Evolutionary conservation across 2,113 vertebrate species (phyloP), one percentile per base, ranked within the genome.

Genomic region (Salvator merianae): DNA sequence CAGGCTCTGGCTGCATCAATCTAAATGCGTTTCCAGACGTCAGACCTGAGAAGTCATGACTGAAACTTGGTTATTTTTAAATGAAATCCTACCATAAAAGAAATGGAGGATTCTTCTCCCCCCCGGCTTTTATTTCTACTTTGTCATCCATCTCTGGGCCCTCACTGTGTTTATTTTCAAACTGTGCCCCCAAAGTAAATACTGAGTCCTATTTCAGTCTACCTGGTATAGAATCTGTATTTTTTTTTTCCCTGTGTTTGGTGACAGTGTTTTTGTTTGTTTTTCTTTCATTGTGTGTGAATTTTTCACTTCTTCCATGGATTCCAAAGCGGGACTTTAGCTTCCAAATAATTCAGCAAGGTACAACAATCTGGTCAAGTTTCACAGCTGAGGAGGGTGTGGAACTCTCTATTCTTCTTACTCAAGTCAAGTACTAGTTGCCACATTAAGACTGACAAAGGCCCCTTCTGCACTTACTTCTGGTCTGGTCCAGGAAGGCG

Each of bases 71-170:
- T 94, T 96, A 96, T 96, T 96, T 96, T 96, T 94, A 96, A 96
- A 96, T 89, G 94, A 92, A 96, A 95, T 96, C 94, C 95, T 94
- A 94, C 94, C 95, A 96, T 95, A 95, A 96, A 97, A 95, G 95
- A 93, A 91, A 38, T 80, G 79, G 92, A 47, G 18, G 84, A 62
- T 87, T 88, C 94, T 36, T 16, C 7, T 32, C 5, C 3, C 22
- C 62, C 16, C 3, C 7, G 6, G 22, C 4, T 14, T 59, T 43
- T 86, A 79, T 90, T 92, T 94, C 91, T 91, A 81, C 90, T 94
- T 90, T 93, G 91, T 93, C 93, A 94, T 93, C 82, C 87, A 28
- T 90, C 86, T 82, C 83, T 84, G 76, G 79, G 30, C 36, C 55
- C 84, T 73, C 86, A 38, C 3, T 1, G 0, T 87, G 81, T 91